These are phyloP conservation scores for Boloria selene DNA, from an alignment of 2,888 invertebrate species.

Conservation along the genomic window DNA sequence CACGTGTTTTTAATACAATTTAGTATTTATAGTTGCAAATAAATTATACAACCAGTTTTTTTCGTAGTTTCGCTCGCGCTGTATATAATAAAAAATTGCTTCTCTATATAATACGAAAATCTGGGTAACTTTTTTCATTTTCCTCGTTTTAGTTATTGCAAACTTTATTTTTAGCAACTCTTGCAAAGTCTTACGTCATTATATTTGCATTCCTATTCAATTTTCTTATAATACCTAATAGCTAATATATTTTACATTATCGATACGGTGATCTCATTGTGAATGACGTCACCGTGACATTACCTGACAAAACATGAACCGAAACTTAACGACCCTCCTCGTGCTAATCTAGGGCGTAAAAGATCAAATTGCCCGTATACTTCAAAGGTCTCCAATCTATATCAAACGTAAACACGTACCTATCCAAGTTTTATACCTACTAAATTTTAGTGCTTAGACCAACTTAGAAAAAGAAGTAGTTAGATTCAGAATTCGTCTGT, in stretches of 20 bases:
- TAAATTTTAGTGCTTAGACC: not conserved
- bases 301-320: slow-evolving; percentile 22
- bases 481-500: no score
- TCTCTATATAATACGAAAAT: no score
- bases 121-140: no score
- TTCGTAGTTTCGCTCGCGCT: no score
- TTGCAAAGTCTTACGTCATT: not conserved
- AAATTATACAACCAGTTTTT: no score
- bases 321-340: slow-evolving; percentile 26
- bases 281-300: slow-evolving; percentile 27
- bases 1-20: no score
- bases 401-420: not conserved
- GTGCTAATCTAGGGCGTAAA: slow-evolving; percentile 19
- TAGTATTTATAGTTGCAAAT: no score
- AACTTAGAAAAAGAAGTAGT: no score
- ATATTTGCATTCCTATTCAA: not conserved
- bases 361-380: slow-evolving; percentile 16
- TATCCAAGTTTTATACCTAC: not conserved
- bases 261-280: slow-evolving; percentile 27
- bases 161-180: no score
- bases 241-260: not conserved
- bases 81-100: no score
- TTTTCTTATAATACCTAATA: not conserved
- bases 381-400: slow-evolving; percentile 15
- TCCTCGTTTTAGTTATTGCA: no score